phyloP scores from a whole-genome alignment of 2,888 invertebrate genomes.

The Tolmerus cingulatus region DNA sequence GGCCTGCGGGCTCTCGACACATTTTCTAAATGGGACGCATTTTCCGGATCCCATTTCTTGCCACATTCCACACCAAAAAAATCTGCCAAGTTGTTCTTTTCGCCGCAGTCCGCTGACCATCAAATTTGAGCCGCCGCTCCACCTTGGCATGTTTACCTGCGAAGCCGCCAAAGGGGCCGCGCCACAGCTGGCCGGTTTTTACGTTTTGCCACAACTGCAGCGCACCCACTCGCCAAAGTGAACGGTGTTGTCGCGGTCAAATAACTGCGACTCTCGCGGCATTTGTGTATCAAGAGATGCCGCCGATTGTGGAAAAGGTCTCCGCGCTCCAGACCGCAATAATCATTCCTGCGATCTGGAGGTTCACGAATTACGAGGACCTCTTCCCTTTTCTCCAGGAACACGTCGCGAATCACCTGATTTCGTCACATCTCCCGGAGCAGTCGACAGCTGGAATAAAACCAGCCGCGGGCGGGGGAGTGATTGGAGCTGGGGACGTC shows the following conservation, averaged over 20 bases:
- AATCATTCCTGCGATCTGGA: neutral
- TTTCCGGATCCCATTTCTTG: neutral
- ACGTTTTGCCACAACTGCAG: neutral
- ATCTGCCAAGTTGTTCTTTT: neutral
- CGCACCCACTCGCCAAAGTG: neutral
- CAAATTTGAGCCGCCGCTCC: neutral
- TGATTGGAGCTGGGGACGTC: neutral
- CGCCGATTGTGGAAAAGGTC: neutral
- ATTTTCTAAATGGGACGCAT: neutral
- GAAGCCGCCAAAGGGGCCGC: neutral
- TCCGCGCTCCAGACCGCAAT: neutral
- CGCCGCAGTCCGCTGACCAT: neutral
- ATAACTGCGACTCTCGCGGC: neutral
- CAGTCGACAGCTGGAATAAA: neutral
- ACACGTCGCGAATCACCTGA: neutral
- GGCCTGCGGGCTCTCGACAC: neutral
- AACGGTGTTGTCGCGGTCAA: neutral
- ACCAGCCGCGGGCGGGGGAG: neutral
- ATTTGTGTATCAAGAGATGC: neutral
- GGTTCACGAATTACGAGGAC: neutral
- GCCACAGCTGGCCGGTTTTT: neutral
- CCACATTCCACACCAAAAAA: neutral
- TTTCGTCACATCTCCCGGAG: neutral
- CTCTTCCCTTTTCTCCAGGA: neutral
- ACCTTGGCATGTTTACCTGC: neutral